Conservation (phyloP, 1,140 invertebrate genomes). For the Conus betulinus region DNA sequence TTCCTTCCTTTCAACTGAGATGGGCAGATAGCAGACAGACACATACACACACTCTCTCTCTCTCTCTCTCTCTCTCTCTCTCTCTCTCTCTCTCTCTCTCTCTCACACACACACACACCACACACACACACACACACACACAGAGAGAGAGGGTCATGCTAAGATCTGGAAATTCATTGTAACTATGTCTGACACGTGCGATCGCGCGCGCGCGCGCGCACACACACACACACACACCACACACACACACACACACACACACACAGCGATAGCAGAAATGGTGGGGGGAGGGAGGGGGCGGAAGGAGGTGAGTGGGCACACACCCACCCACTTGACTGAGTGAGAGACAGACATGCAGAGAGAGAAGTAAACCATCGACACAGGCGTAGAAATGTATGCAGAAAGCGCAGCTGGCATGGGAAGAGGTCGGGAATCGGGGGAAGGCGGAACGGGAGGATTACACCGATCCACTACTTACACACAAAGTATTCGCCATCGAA, state of each 20-base stretch:
- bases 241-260: neutral
- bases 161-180: neutral
- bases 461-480: neutral
- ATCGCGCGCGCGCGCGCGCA: too few relatives aligned
- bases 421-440: neutral
- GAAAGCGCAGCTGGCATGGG: neutral
- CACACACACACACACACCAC: neutral
- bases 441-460: neutral
- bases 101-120: too few relatives aligned
- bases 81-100: too few relatives aligned
- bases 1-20: neutral
- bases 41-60: neutral
- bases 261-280: neutral
- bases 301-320: neutral
- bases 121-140: too few relatives aligned
- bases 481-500: neutral
- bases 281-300: neutral
- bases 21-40: neutral
- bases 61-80: too few relatives aligned
- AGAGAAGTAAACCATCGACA: neutral
- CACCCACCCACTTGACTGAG: too few relatives aligned
- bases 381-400: neutral
- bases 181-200: neutral
- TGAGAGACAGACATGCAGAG: slow-evolving; percentile 5
- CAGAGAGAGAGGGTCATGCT: too few relatives aligned